Percentiles rank a stretch among this genome's conserved stretches.
These are phyloP conservation scores for Megamerina dolium DNA, from an alignment of 2,888 invertebrate genomes.

Conservation along the genomic window DNA sequence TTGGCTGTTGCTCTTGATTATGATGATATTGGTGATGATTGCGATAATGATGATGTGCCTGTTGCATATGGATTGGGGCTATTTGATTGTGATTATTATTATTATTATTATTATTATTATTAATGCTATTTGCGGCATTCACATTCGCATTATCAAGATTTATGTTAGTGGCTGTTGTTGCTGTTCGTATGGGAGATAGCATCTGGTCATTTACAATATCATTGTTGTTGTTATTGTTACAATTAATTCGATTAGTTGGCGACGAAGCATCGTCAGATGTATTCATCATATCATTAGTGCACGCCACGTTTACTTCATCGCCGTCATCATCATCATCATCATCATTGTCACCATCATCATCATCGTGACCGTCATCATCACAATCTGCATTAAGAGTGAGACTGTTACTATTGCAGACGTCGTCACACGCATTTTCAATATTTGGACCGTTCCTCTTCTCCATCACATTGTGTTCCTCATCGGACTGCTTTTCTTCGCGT, in stretches of 20 bases:
- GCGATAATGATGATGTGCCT: slow-evolving; percentile 26
- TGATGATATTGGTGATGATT: not conserved
- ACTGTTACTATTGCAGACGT: too few species aligned
- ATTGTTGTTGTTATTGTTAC: slow-evolving; percentile 11
- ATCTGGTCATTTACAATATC: slow-evolving; percentile 7
- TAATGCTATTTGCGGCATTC: slow-evolving; percentile 1
- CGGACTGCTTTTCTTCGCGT: slow-evolving; percentile 19
- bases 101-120: slow-evolving; percentile 14
- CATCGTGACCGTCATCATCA: slow-evolving; percentile 20
- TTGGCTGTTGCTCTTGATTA: slow-evolving; percentile 22
- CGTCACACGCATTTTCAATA: too few species aligned
- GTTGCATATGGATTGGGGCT: slow-evolving; percentile 30
- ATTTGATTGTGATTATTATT: slow-evolving; percentile 24
- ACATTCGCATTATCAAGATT: slow-evolving; percentile 39
- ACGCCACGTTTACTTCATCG: slow-evolving; percentile 34
- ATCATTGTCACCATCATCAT: slow-evolving; percentile 18
- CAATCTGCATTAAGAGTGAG: slow-evolving; percentile 31
- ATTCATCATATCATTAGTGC: slow-evolving; percentile 16
- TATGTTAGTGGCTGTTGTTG: slow-evolving; percentile 23
- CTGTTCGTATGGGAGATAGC: slow-evolving; percentile 11
- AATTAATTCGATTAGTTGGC: too few species aligned
- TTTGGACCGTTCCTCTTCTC: not conserved
- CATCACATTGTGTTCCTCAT: slow-evolving; percentile 21
- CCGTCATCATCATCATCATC: slow-evolving; percentile 17
- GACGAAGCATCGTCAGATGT: slow-evolving; percentile 14